Evolutionary conservation across 2,113 vertebrate species (phyloP).

Genomic region (Microcebus murinus): DNA sequence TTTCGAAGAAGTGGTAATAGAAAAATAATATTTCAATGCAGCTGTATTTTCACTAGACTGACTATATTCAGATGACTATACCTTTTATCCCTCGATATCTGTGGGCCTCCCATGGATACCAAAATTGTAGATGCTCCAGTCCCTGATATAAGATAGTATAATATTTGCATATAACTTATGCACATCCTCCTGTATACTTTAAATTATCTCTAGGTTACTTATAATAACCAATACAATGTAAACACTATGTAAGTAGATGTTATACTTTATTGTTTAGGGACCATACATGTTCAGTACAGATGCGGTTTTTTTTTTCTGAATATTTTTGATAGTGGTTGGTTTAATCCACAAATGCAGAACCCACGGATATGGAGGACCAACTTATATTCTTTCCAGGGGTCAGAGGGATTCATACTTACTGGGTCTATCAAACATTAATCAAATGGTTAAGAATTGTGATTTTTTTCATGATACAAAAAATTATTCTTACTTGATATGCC

Average conservation of each 20-base stretch:
- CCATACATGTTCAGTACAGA: neutral
- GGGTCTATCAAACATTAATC: neutral
- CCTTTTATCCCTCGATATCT: neutral
- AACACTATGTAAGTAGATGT: neutral
- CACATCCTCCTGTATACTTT: neutral
- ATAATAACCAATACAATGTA: neutral
- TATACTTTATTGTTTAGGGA: neutral
- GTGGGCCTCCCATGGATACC: neutral
- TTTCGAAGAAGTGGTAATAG: neutral
- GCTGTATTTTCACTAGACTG: neutral
- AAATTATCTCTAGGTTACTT: neutral
- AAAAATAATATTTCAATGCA: neutral
- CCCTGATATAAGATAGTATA: neutral
- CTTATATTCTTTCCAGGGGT: neutral
- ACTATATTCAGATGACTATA: conserved; percentile 2
- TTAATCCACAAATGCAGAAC: neutral
- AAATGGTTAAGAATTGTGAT: neutral
- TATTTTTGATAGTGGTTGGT: neutral
- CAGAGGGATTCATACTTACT: neutral
- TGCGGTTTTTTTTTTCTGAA: neutral
- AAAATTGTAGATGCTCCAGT: neutral
- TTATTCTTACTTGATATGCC: conserved; percentile 9
- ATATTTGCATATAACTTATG: neutral
- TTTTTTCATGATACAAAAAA: neutral
- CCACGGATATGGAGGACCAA: neutral